These are phyloP conservation scores for Stichodactyla mertensii DNA, from an alignment of 64 coral and sea anemone species.

Conservation along the genomic window DNA sequence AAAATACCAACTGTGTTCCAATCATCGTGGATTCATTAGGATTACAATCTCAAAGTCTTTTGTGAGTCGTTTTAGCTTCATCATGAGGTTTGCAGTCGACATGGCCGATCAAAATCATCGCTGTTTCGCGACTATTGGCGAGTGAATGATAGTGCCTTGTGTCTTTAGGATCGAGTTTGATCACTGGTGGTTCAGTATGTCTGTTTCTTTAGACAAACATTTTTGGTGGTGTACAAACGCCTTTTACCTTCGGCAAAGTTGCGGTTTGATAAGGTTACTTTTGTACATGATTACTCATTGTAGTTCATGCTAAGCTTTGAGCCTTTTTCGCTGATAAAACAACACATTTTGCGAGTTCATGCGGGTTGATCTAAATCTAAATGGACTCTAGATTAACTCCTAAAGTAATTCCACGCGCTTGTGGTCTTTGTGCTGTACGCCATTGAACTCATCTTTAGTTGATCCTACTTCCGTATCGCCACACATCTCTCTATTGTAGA, in stretches of 20 bases:
- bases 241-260: background rate
- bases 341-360: background rate
- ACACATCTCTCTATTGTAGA: slow-evolving; percentile 6
- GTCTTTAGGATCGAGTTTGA: background rate
- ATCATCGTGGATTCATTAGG: background rate
- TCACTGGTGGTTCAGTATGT: background rate
- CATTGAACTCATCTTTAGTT: background rate
- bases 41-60: background rate
- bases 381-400: slow-evolving; percentile 17
- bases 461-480: background rate
- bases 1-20: background rate
- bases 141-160: background rate
- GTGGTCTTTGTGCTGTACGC: background rate
- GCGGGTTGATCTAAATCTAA: slow-evolving; percentile 16
- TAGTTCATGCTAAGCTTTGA: slow-evolving; percentile 11
- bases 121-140: background rate
- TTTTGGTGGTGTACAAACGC: background rate
- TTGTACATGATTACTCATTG: background rate
- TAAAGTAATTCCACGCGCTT: background rate
- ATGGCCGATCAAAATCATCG: background rate
- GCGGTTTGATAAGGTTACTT: background rate
- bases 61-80: background rate
- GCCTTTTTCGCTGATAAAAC: background rate
- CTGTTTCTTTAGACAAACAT: background rate
- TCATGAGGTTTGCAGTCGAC: background rate